Conservation (phyloP, 2,797 vertebrate species). For the Podarcis siculus region DNA sequence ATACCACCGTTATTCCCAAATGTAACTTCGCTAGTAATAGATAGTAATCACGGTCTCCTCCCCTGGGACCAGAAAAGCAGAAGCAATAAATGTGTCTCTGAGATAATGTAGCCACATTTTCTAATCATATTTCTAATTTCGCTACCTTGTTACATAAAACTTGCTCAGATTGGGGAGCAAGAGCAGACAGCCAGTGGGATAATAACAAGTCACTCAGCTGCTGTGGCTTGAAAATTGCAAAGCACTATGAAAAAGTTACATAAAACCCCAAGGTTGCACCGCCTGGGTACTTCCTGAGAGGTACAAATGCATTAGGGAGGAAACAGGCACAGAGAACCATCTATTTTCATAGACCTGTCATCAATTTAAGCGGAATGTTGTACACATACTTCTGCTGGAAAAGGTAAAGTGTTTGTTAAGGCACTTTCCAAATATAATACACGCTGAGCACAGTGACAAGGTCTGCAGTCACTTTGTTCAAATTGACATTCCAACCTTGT, state of each 20-base stretch:
- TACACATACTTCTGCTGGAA: not conserved
- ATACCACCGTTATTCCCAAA: conserved; percentile 68
- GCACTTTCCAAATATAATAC: not conserved
- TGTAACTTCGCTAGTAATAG: conserved; percentile 73
- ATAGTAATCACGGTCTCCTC: conserved; percentile 69
- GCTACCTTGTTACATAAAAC: conserved; percentile 67
- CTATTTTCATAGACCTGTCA: conserved; percentile 54
- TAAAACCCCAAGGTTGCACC: conserved; percentile 54
- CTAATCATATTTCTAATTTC: conserved; percentile 76
- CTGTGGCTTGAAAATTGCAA: conserved; percentile 60
- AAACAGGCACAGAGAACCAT: conserved; percentile 38
- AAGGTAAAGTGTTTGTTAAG: conserved; percentile 17
- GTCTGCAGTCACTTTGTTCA: not conserved
- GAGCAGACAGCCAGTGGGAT: conserved; percentile 63
- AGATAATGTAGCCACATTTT: conserved; percentile 74
- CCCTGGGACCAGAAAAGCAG: conserved; percentile 61
- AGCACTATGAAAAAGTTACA: conserved; percentile 50
- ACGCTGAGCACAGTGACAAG: not conserved
- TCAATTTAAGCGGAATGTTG: conserved; percentile 52
- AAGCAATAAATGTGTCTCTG: conserved; percentile 66
- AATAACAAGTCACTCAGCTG: conserved; percentile 61
- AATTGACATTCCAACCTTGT: not conserved
- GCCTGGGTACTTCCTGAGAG: conserved; percentile 42
- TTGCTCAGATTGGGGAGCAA: conserved; percentile 57
- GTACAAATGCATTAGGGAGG: conserved; percentile 51